These are phyloP conservation scores for Microctonus hyperodae DNA, from an alignment of 2,888 invertebrate species.

Conservation along the genomic window DNA sequence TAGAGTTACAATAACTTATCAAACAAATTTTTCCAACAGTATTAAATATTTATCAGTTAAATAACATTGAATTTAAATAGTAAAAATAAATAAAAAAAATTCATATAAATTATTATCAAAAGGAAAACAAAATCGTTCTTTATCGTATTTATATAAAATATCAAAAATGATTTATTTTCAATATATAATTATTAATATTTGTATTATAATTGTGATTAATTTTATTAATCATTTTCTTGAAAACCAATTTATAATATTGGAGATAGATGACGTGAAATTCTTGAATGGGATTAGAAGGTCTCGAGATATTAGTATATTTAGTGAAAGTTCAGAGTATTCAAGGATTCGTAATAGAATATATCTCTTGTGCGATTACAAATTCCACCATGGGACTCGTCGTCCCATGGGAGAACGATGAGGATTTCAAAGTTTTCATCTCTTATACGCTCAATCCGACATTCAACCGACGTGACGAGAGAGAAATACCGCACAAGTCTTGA, in stretches of 20 bases:
- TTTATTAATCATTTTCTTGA: neutral
- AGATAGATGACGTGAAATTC: constrained; percentile 40
- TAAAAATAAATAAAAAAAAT: too few relatives aligned
- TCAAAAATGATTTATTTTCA: too few relatives aligned
- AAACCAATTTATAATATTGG: constrained; percentile 51
- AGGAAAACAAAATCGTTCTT: too few relatives aligned
- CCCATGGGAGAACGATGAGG: constrained; percentile 30
- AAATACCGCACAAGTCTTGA: constrained; percentile 31
- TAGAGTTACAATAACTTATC: neutral
- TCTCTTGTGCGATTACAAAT: constrained; percentile 42
- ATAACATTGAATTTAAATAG: too few relatives aligned
- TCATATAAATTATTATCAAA: too few relatives aligned
- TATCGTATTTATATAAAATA: too few relatives aligned
- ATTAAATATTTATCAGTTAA: too few relatives aligned
- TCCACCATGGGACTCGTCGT: constrained; percentile 31
- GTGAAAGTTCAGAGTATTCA: constrained; percentile 9
- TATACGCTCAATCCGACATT: constrained; percentile 26
- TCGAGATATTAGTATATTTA: neutral
- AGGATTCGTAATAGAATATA: constrained; percentile 33
- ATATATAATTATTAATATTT: neutral
- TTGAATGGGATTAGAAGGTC: constrained; percentile 18
- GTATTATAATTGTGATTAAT: neutral
- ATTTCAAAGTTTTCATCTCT: constrained; percentile 48
- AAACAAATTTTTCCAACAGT: neutral
- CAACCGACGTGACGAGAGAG: constrained; percentile 16